Evolutionary conservation across 2,113 vertebrate genomes (phyloP), one percentile per base, ranked within the genome.

Genomic region (Hippocampus mohnikei): DNA sequence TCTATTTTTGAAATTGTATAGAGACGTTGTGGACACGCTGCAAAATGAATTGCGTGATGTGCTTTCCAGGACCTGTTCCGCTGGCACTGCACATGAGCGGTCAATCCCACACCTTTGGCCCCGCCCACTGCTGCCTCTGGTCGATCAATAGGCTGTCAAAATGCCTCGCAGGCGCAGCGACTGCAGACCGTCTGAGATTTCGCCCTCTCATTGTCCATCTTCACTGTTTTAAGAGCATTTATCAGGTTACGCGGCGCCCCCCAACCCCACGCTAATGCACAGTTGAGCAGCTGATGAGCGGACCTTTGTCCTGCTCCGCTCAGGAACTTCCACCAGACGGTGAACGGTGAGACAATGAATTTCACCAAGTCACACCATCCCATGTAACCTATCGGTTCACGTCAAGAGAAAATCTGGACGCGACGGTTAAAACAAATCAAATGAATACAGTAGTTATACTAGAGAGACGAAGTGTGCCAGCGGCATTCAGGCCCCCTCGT

Each of bases 121-220:
- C 79, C 55, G 70, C 75, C 72, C 81, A 78, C 71, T 74, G 69
- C 81, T 74, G 72, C 70, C 75, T 80, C 46, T 73, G 73, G 72
- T 79, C 83, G 84, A 92, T 92, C 91, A 80, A 92, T 92, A 90
- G 73, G 69, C 82, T 82, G 84, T 87, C 85, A 89, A 87, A 90
- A 84, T 87, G 88, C 86, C 81, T 79, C 15, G 73, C 80, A 84
- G 88, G 78, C 88, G 77, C 76, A 80, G 75, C 71, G 66, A 65
- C 77, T 65, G 63, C 25, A 20, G 72, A 80, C 74, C 86, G 74
- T 87, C 86, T 87, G 87, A 82, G 86, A 87, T 86, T 83, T 84
- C 81, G 37, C 87, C 76, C 81, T 79, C 81, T 86, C 85, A 73
- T 80, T 84, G 85, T 87, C 86, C 88, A 82, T 87, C 90, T 84